Evolutionary conservation across 2,797 vertebrate genomes (phyloP).

Genomic region (Microchirus variegatus): DNA sequence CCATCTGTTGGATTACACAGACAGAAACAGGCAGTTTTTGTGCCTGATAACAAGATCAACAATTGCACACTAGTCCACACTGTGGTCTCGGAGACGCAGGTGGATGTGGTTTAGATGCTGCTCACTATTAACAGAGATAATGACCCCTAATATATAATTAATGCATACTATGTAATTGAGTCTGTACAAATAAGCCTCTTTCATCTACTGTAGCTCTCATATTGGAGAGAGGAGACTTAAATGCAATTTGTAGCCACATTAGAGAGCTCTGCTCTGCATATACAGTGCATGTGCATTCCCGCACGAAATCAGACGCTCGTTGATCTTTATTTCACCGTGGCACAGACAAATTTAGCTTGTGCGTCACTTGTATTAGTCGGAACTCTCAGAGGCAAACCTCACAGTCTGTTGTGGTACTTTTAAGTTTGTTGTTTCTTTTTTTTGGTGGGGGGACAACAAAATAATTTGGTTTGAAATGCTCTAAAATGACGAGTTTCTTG

Average conservation of each 20-base stretch:
- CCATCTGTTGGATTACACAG: no score
- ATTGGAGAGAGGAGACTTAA: constrained; percentile 4
- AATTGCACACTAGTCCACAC: background rate
- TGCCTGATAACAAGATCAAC: background rate
- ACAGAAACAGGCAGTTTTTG: no score
- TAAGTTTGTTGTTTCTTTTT: constrained; percentile 18
- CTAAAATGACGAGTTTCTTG: constrained; percentile 34
- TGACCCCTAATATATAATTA: constrained; percentile 9
- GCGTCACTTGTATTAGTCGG: background rate
- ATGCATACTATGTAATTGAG: constrained; percentile 2
- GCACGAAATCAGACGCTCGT: constrained; percentile 6
- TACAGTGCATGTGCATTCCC: background rate
- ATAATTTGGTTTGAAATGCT: background rate
- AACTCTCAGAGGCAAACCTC: background rate
- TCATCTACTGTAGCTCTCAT: constrained; percentile 7
- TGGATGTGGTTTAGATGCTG: background rate
- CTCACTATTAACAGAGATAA: constrained; percentile 5
- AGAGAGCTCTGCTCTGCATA: background rate
- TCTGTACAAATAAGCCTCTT: constrained; percentile 10
- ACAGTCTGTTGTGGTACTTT: background rate
- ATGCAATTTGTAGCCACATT: constrained; percentile 2
- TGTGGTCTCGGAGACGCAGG: background rate
- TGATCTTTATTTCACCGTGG: background rate
- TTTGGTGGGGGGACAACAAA: background rate
- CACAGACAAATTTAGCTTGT: constrained; percentile 2